Percentiles rank a stretch among this genome's conserved stretches.
Conservation (phyloP, 2,797 vertebrate species). For the Premnoplex brunnescens region DNA sequence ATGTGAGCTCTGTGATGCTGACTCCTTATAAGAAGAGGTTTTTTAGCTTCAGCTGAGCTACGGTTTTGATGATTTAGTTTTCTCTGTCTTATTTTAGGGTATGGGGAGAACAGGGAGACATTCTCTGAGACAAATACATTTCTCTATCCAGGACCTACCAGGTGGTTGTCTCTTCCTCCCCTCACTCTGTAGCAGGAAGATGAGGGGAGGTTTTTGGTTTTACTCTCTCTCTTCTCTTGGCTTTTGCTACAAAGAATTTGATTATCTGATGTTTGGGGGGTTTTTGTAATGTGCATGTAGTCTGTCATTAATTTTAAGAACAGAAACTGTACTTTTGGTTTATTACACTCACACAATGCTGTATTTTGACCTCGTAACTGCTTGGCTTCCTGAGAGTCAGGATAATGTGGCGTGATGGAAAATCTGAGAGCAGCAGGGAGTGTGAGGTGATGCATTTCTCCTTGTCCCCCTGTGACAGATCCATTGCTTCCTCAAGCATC, state of each 20-base stretch:
- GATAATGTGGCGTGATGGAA: accelerated
- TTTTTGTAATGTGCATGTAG: background rate
- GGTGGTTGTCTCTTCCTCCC: background rate
- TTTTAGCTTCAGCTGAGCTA: background rate
- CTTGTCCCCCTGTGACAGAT: accelerated
- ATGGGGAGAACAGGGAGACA: background rate
- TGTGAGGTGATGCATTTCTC: background rate
- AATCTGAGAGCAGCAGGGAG: background rate
- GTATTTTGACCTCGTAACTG: background rate
- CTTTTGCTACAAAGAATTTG: background rate
- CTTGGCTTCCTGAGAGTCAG: background rate
- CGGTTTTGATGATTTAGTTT: background rate
- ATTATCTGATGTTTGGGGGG: background rate
- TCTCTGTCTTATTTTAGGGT: slow-evolving; percentile 19
- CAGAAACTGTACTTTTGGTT: background rate
- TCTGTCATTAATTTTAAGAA: background rate
- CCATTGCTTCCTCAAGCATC: accelerated
- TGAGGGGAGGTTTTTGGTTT: background rate
- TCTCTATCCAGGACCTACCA: background rate
- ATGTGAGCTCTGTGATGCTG: slow-evolving; percentile 8
- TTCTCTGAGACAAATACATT: slow-evolving; percentile 43
- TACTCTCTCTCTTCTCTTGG: background rate
- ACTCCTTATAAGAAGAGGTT: slow-evolving; percentile 16
- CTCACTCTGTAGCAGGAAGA: background rate
- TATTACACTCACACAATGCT: background rate